Evolutionary conservation across 2,888 invertebrate genomes (phyloP).

Genomic region (Rosalia funebris): DNA sequence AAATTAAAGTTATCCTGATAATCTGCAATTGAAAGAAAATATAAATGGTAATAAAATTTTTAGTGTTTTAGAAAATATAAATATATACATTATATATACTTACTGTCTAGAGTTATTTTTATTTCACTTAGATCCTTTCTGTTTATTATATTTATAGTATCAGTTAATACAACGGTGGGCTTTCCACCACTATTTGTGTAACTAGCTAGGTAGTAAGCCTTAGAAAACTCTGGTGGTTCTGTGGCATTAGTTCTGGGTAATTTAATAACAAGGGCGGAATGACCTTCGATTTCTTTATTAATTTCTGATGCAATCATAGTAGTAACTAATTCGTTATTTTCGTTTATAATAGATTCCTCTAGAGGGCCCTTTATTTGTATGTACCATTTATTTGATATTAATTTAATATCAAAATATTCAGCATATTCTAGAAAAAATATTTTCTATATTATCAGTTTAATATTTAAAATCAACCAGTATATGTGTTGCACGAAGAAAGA

Average conservation of each 20-base stretch:
- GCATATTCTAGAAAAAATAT: slow-evolving; percentile 30
- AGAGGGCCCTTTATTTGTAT: slow-evolving; percentile 23
- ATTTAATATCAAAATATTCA: slow-evolving; percentile 27
- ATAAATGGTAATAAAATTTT: too few relatives aligned
- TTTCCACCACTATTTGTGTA: not conserved
- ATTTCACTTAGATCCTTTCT: not conserved
- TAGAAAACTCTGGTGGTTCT: not conserved
- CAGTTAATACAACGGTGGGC: not conserved
- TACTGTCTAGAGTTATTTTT: slow-evolving; percentile 11
- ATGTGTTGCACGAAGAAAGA: too few relatives aligned
- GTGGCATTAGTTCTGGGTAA: slow-evolving; percentile 2
- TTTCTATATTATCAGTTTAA: too few relatives aligned
- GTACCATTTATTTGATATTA: slow-evolving; percentile 18
- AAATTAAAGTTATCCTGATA: slow-evolving; percentile 7
- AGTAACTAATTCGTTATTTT: slow-evolving; percentile 16
- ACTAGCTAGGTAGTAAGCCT: not conserved
- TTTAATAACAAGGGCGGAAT: slow-evolving; percentile 12
- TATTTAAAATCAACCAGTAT: too few relatives aligned
- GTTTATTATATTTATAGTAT: slow-evolving; percentile 5
- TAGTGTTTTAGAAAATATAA: too few relatives aligned
- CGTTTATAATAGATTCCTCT: slow-evolving; percentile 10
- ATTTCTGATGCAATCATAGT: slow-evolving; percentile 23
- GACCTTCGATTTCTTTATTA: not conserved
- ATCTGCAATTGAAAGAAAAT: not conserved
- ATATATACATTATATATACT: slow-evolving; percentile 1